phyloP scores from a whole-genome alignment of 1,140 invertebrate genomes.

The Ceratina australensis region DNA sequence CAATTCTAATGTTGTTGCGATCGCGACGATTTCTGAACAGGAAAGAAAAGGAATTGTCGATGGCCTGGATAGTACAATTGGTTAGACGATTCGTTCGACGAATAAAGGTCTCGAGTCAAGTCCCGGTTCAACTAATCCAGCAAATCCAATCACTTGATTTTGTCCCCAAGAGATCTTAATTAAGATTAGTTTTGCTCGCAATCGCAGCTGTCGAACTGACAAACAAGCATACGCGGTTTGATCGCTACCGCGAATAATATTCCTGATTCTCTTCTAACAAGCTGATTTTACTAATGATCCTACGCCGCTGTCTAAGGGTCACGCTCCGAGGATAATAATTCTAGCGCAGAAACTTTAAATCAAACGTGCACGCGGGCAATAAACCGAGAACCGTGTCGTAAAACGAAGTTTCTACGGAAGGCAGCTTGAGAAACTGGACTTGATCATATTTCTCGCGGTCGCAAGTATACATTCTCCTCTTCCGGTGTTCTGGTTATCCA shows the following conservation, averaged over 20 bases:
- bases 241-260: not conserved
- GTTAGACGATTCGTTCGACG: constrained; percentile 15
- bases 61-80: constrained; percentile 34
- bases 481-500: constrained; percentile 34
- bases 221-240: not conserved
- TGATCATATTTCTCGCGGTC: constrained; percentile 24
- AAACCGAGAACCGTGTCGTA: constrained; percentile 31
- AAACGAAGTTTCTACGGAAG: constrained; percentile 21
- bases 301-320: no score
- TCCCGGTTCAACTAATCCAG: constrained; percentile 28
- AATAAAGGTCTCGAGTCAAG: constrained; percentile 29
- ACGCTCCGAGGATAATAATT: not conserved
- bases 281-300: no score
- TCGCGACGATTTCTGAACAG: not conserved
- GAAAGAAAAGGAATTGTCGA: not conserved
- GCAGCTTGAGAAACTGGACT: constrained; percentile 23
- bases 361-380: not conserved
- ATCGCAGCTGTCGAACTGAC: not conserved
- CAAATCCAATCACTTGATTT: constrained; percentile 31
- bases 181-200: constrained; percentile 1
- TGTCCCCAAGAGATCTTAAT: constrained; percentile 1
- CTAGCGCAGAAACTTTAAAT: not conserved
- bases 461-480: not conserved
- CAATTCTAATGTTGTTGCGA: not conserved
- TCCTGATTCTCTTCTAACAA: no score